A percentile compares a stretch with the other conserved stretches of the same genome.
phyloP scores from a whole-genome alignment of 2,888 invertebrate genomes.

The Oscheius sp. region DNA sequence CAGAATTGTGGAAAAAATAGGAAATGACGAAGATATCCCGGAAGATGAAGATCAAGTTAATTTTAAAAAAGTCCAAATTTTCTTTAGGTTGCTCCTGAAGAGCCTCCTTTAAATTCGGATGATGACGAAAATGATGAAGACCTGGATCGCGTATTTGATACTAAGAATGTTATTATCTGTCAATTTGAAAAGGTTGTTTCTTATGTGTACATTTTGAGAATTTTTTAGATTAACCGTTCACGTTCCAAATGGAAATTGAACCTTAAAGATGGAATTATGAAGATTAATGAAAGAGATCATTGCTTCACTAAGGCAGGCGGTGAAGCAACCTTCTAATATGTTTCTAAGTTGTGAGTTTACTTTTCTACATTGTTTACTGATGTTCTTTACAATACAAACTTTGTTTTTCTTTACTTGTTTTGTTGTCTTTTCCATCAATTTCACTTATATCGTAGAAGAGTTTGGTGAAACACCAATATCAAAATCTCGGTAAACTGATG shows the following conservation, averaged over 20 bases:
- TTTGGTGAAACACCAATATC: too few relatives aligned
- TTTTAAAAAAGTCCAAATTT: background rate
- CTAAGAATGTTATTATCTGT: constrained; percentile 98
- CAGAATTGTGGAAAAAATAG: constrained; percentile 48
- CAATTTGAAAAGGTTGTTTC: constrained; percentile 91
- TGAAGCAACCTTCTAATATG: constrained; percentile 90
- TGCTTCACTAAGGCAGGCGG: constrained; percentile 98
- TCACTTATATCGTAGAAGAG: too few relatives aligned
- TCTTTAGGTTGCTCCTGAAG: constrained; percentile 48
- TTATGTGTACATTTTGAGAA: background rate
- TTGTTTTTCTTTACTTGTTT: too few relatives aligned
- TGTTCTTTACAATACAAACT: too few relatives aligned
- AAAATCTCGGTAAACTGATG: too few relatives aligned
- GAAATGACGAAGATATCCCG: constrained; percentile 33
- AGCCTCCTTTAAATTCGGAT: constrained; percentile 66
- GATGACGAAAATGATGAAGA: constrained; percentile 81
- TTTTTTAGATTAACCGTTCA: constrained; percentile 87
- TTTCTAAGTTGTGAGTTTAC: too few relatives aligned
- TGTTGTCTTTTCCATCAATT: too few relatives aligned
- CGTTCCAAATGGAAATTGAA: constrained; percentile 99
- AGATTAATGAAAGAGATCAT: constrained; percentile 94
- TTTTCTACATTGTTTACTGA: too few relatives aligned
- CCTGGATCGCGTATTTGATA: constrained; percentile 92
- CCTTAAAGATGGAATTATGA: constrained; percentile 99
- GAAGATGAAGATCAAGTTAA: constrained; percentile 42